phyloP scores from a whole-genome alignment of 1,140 invertebrate species.

The Latrodectus geometricus region DNA sequence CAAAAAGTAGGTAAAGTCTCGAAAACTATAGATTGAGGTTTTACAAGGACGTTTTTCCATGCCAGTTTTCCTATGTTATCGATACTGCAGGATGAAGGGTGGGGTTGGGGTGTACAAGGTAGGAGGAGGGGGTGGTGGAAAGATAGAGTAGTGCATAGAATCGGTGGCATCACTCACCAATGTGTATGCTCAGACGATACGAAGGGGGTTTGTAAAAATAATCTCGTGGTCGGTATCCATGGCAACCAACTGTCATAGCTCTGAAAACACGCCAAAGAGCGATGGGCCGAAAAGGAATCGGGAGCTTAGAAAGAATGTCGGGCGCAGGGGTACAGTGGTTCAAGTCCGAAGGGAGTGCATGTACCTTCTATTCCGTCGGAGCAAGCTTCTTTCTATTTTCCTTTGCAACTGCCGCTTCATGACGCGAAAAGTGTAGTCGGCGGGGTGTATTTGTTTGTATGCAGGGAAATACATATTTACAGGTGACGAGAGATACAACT shows the following conservation, averaged over 20 bases:
- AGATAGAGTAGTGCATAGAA: background rate
- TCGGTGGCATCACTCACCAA: conserved; percentile 35
- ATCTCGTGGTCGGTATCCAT: conserved; percentile 36
- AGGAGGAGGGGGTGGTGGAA: background rate
- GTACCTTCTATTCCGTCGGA: too few relatives aligned
- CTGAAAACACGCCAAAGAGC: conserved; percentile 53
- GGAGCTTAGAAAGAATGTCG: background rate
- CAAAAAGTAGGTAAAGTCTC: background rate
- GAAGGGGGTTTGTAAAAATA: conserved; percentile 43
- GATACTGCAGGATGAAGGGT: background rate
- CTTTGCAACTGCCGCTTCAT: too few relatives aligned
- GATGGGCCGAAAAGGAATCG: conserved; percentile 39
- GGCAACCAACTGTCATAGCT: conserved; percentile 37
- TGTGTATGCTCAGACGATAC: conserved; percentile 13
- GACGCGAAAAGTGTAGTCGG: too few relatives aligned
- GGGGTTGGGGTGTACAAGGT: background rate
- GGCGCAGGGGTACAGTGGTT: background rate
- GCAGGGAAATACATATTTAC: too few relatives aligned
- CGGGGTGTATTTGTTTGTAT: too few relatives aligned
- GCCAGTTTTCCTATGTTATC: conserved; percentile 10
- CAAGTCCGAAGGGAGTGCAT: background rate
- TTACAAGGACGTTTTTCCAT: background rate
- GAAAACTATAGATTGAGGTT: background rate
- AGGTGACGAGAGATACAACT: too few relatives aligned
- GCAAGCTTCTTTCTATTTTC: too few relatives aligned